Base-by-base conservation (phyloP, 92 coral and sea anemone species). In the Epizoanthus rinbou region DNA sequence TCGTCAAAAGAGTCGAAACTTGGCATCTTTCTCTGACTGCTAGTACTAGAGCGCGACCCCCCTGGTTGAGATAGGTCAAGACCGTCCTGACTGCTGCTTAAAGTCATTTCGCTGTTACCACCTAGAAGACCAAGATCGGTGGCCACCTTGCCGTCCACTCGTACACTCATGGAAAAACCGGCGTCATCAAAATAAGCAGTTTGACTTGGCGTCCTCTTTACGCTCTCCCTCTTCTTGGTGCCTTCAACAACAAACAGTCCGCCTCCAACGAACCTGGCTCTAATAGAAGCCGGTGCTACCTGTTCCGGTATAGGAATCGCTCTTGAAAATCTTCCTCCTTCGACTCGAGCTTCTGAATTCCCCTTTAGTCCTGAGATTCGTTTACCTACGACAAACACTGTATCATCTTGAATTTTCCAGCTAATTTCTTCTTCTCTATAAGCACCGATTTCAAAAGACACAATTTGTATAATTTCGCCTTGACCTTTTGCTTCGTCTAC, bases 391-490 rank as follows among this genome's bases (percentile, higher is more conserved):
- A 78, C 82, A 78, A 59, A 45, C 39, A 78, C 58, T 0, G 82
- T 65, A 22, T 63, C 82, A 18, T 43, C 70, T 17, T 78, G 59
- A 1, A 78, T 71, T 63, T 78, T 78, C 82, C 82, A 78, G 33
- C 70, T 39, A 60, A 78, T 78, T 62, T 78, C 82, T 37, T 78
- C 66, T 31, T 78, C 57, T 43, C 43, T 78, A 69, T 60, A 78
- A n/a, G 82, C 82, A 69, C 82, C 82, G 6, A 78, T 78, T 62
- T 78, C 82, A 60, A 78, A 78, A 69, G 82, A 78, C 58, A 65
- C 82, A 45, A 78, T 78, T 21, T 78, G 14, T 62, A 78, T 63
- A 3, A 45, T 18, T 45, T 78, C 82, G 57, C 50, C 23, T 60
- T 78, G 70, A 78, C 57, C 69, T 62, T 78, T 60, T 18, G 41